Base-by-base conservation (phyloP, 2,888 invertebrate genomes). In the Philopedon plagiatum region DNA sequence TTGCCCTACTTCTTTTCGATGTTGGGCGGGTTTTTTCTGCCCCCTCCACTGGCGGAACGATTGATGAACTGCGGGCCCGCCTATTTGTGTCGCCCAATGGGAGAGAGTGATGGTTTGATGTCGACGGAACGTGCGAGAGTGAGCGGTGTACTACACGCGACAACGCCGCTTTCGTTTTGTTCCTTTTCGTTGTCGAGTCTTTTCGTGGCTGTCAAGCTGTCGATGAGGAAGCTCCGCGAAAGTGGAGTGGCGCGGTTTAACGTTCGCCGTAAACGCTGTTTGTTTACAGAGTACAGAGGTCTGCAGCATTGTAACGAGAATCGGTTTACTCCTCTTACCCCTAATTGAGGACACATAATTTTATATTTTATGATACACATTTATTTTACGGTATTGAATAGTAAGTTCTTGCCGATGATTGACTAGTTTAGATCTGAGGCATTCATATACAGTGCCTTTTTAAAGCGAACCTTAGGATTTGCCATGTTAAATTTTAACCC, bases 61-160 rank as follows among this genome's bases (percentile, higher is more conserved):
- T 83, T 83, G 83, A 83, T 82, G 82, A 66, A 81, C 82, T 80
- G 80, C 81, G 79, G 88, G 85, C 84, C 84, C 85, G 84, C 84
- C 85, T 80, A 79, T 82, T 79, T 82, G 84, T 84, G 83, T 85
- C 83, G 83, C 85, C 85, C 85, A 85, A 85, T 85, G 82, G 83
- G 80, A 79, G 78, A 79, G 81, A 80, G 82, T 84, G 84, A 84
- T 84, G 84, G 84, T 49, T 62, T 56, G 84, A 85, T 84, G 83
- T 81, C 84, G 83, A 83, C 83, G 83, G 15, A 46, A 81, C 76
- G 68, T 67, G 69, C 56, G 57, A 73, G 71, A 71, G 71, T 65
- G 71, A 62, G 67, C 58, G 21, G 76, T 78, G 76, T 74, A 78
- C 77, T 77, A 78, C 77, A 77, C 80, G 76, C 78, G 77, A 75